Evolutionary conservation across 2,797 vertebrate genomes (phyloP).

Genomic region (Smutsia temminckii): DNA sequence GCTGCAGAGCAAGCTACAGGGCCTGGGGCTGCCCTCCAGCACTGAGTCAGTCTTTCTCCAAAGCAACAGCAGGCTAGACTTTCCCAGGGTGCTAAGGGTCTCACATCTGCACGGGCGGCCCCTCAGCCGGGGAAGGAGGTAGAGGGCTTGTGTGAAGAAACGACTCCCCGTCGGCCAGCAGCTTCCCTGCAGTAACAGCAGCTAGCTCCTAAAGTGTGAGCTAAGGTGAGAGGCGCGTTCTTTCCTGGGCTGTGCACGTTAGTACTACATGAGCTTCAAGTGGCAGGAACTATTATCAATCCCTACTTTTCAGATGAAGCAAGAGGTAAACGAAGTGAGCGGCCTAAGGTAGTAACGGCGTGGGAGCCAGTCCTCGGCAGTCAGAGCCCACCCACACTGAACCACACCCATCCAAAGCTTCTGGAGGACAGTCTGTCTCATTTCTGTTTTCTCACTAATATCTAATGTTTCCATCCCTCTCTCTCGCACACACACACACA

Average conservation of each 20-base stretch:
- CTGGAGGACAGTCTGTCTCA: not conserved
- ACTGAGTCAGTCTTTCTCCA: conserved; percentile 33
- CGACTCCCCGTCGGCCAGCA: rapidly evolving
- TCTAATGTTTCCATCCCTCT: not conserved
- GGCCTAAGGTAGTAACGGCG: not conserved
- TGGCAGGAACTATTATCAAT: not conserved
- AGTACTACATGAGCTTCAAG: not conserved
- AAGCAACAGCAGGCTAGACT: not conserved
- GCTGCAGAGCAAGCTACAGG: not conserved
- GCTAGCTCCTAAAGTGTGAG: rapidly evolving
- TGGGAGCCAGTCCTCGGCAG: not conserved
- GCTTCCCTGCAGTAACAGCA: not conserved
- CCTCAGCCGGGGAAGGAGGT: not conserved
- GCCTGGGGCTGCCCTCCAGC: not conserved
- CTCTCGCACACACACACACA: not conserved
- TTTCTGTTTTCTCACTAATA: not conserved
- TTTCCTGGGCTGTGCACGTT: rapidly evolving
- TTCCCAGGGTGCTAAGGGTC: not conserved
- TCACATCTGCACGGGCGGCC: not conserved
- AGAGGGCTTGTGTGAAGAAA: not conserved
- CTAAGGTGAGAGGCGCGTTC: not conserved
- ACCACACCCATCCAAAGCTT: not conserved
- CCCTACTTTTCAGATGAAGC: not conserved
- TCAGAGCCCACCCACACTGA: not conserved
- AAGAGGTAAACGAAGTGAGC: not conserved